Base-by-base conservation (phyloP, 2,888 invertebrate species). In the Digitonthophagus gazella region DNA sequence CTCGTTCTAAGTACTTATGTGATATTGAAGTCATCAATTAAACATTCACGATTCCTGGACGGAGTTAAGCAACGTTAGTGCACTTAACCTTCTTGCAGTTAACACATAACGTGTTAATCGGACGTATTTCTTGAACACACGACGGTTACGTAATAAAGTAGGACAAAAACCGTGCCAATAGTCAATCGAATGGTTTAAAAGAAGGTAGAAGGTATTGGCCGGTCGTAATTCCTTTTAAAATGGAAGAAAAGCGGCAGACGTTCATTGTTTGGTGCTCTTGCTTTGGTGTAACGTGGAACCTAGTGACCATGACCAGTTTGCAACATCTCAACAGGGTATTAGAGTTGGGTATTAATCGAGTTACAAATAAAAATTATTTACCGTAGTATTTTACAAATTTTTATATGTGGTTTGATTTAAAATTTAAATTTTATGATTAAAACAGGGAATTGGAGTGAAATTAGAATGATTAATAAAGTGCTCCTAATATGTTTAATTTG, bases 261-360 rank as follows among this genome's bases (percentile, higher is more conserved):
- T 44, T 44, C 11, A 6, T 44, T 44, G 28, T 44, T 11, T 6
- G 6, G 6, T 6, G 6, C 11, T 44, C 28, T 44, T 44, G 28
- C n/a, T n/a, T n/a, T n/a, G n/a, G n/a, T 44, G 6, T 44, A 44
- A 19, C 61, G 18, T 61, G 20, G 20, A 61, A 61, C 61, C 18
- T 61, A 61, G 61, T 61, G 61, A 61, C 61, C 61, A 61, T 61
- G 61, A 61, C 61, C 61, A 61, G 61, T 18, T 61, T 61, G 18
- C 61, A 61, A 61, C 61, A 61, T 61, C 61, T 19, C 20, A 61
- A 19, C 5, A 4, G 16, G 18, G 61, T 8, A 61, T n/a, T 18
- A 20, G 18, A 19, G 6, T 61, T 61, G 4, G 14, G 18, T 61
- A 61, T 61, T 61, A 61, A 61, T 61, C 18, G 18, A 58, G 8